Conservation (phyloP, 2,113 vertebrate species). For the Neomonachus schauinslandi region DNA sequence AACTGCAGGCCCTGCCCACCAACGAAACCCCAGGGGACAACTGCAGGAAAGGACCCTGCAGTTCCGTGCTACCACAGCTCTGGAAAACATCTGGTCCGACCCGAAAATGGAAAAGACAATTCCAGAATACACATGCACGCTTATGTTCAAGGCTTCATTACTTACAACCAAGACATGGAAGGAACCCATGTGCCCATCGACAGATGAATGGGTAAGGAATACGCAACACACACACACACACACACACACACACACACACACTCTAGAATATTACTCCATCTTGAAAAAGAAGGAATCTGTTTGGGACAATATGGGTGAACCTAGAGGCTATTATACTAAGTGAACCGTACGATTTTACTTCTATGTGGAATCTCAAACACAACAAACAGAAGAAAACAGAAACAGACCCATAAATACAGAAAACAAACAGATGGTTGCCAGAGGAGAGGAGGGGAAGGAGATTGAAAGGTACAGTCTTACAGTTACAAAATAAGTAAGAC, state of each 20-base stretch:
- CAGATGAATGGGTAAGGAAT: neutral
- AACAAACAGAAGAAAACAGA: neutral
- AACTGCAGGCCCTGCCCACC: neutral
- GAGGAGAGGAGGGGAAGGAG: neutral
- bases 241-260: no score
- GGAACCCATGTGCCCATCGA: neutral
- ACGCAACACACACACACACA: no score
- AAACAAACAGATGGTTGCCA: neutral
- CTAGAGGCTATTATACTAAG: neutral
- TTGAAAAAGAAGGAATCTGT: neutral
- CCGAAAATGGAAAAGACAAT: neutral
- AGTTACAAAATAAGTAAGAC: neutral
- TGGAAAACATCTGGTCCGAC: neutral
- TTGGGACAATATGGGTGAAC: neutral
- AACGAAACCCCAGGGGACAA: neutral
- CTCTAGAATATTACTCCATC: neutral
- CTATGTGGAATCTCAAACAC: neutral
- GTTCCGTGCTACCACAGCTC: neutral
- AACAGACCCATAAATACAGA: neutral
- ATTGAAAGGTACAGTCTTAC: neutral
- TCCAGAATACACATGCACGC: neutral
- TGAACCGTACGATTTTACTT: neutral
- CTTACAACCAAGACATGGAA: neutral
- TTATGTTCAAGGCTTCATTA: neutral
- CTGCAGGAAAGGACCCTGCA: neutral